These are phyloP conservation scores for Fulmarus glacialis DNA, from an alignment of 2,113 vertebrate genomes.

Conservation along the genomic window DNA sequence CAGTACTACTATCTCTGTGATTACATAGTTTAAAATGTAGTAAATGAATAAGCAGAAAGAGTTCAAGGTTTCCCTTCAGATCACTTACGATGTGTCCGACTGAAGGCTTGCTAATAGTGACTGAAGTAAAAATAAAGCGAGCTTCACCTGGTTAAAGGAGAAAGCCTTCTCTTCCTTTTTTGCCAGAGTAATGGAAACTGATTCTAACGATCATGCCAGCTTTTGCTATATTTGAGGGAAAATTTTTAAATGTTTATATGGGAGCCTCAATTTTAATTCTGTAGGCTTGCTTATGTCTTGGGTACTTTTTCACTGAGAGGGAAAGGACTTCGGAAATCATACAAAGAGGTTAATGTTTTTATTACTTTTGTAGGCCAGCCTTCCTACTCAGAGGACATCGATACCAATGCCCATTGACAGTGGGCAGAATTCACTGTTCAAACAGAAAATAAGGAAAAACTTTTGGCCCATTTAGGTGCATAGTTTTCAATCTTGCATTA, in stretches of 20 bases:
- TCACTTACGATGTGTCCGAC: background rate
- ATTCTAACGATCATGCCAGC: background rate
- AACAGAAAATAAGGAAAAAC: background rate
- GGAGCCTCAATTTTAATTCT: background rate
- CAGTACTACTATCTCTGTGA: background rate
- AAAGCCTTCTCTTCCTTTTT: background rate
- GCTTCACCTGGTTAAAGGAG: background rate
- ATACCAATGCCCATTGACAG: background rate
- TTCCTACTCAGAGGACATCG: background rate
- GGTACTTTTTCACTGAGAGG: background rate
- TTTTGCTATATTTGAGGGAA: background rate
- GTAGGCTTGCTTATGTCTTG: background rate
- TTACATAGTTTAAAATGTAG: background rate
- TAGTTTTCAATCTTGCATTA: background rate
- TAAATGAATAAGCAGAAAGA: background rate
- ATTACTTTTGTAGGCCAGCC: background rate
- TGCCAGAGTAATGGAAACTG: background rate
- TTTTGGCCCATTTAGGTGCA: background rate
- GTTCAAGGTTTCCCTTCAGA: background rate
- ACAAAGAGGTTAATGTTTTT: background rate
- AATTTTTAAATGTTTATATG: background rate
- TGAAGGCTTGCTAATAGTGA: background rate
- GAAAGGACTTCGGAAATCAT: background rate
- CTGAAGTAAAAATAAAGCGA: background rate
- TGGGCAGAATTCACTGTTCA: background rate